A percentile compares a stretch with the other conserved stretches of the same genome.
These are phyloP conservation scores for Laticauda laticaudata DNA, from an alignment of 2,113 vertebrate species.

Conservation along the genomic window DNA sequence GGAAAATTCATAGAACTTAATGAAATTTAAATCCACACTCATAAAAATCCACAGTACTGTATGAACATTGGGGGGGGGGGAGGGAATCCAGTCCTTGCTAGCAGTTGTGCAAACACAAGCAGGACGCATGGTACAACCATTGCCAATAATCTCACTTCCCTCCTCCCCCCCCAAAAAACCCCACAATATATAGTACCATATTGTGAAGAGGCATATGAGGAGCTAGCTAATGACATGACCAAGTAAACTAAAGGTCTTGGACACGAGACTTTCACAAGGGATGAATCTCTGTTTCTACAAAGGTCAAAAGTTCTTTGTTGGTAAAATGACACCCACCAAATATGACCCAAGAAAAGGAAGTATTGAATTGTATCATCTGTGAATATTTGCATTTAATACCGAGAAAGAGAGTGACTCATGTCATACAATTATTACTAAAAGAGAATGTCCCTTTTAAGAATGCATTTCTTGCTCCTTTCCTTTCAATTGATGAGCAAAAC, in stretches of 20 bases:
- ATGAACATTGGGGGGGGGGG: background rate
- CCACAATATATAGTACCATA: background rate
- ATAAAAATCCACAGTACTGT: conserved; percentile 21
- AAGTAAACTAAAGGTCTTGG: background rate
- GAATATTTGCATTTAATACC: conserved; percentile 48
- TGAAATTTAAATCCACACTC: conserved; percentile 49
- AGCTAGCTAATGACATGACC: background rate
- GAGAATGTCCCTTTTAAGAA: conserved; percentile 31
- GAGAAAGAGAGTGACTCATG: conserved; percentile 47
- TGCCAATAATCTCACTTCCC: background rate
- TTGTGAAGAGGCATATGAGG: background rate
- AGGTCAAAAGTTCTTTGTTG: background rate
- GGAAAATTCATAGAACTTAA: conserved; percentile 36
- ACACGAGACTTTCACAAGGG: background rate
- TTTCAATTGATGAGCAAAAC: background rate
- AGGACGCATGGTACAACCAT: background rate
- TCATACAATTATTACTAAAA: conserved; percentile 37
- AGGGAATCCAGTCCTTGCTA: background rate
- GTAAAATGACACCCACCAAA: background rate
- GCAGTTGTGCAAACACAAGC: background rate
- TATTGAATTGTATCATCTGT: conserved; percentile 42
- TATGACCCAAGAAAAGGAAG: conserved; percentile 9
- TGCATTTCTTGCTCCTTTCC: background rate
- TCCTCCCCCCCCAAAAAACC: background rate
- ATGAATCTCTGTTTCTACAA: background rate